Base-by-base conservation (phyloP, 2,888 invertebrate species). In the Apodemia mormo region DNA sequence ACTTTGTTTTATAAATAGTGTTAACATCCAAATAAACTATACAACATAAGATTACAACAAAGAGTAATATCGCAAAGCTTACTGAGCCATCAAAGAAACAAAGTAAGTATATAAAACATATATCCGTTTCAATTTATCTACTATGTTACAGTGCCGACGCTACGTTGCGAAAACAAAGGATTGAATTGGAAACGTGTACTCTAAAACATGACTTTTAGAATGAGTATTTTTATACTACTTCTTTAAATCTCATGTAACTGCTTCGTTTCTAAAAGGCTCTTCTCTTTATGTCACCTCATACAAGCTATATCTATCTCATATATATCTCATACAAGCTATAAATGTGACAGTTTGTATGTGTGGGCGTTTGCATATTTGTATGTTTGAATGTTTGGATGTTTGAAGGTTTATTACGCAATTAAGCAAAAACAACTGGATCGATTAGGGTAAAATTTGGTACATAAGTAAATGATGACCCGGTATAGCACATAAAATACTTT, bases 181-280 rank as follows among this genome's bases (percentile, higher is more conserved):
- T 64, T 37, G 64, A 64, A 64, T 64, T 64, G 64, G 64, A 64
- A 64, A 33, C 37, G 33, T 64, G 64, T 64, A 64, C 64, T 64
- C 64, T 64, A 64, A 64, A 64, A 64, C 64, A 64, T 64, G 64
- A 37, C 64, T 64, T 64, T 64, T 33, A 64, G 33, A 64, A 64
- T 33, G 64, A 64, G 64, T 64, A 58, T 37, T 64, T 54, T 64
- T 64, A 37, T 37, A 64, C 54, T 37, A 37, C 54, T 61, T 7
- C 14, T 61, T 37, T 64, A 64, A 64, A 64, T 64, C 64, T 22
- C 8, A 22, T 54, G 45, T 45, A 22, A 22, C 0, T 22, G 12
- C 45, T 6, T 49, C 49, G 14, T 49, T 6, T 49, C 14, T 45
- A 45, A n/a, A 49, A 49, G 49, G 14, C 49, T 45, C 14, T 6